Percentiles rank a stretch among this genome's conserved stretches.
Conservation (phyloP, 2,888 invertebrate species). For the Monopis laevigella region DNA sequence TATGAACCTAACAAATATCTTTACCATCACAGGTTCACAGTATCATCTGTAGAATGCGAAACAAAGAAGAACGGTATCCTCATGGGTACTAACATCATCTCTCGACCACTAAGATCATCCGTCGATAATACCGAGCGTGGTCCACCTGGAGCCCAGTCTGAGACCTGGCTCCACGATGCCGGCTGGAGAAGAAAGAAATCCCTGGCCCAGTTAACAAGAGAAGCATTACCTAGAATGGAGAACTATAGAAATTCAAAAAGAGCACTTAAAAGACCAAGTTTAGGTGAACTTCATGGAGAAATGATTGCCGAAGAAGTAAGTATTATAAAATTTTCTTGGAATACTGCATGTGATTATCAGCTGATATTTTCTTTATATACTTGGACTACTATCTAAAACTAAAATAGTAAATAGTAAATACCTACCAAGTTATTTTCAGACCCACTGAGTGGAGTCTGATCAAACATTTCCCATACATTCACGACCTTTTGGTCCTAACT, state of each 20-base stretch:
- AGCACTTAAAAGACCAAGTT: conserved; percentile 81
- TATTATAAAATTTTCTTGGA: no score
- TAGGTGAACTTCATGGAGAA: conserved; percentile 84
- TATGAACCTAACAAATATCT: no score
- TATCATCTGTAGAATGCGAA: conserved; percentile 46
- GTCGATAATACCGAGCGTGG: conserved; percentile 34
- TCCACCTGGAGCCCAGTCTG: conserved; percentile 28
- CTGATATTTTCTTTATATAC: no score
- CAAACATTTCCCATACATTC: no score
- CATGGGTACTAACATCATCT: conserved; percentile 53
- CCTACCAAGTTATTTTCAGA: no score
- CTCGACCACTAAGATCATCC: conserved; percentile 44
- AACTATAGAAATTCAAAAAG: conserved; percentile 83
- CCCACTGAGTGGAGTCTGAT: no score
- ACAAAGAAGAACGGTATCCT: conserved; percentile 56
- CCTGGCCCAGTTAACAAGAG: conserved; percentile 75
- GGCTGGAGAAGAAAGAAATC: conserved; percentile 65
- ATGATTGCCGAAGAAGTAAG: conserved; percentile 52
- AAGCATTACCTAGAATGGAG: conserved; percentile 82
- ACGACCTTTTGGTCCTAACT: no score
- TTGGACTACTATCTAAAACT: no score
- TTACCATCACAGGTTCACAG: conserved; percentile 36
- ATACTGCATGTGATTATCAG: no score
- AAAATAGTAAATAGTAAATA: no score
- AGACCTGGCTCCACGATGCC: conserved; percentile 56